Evolutionary conservation across 2,113 vertebrate species (phyloP).

Genomic region (Pomatorhinus ruficollis): DNA sequence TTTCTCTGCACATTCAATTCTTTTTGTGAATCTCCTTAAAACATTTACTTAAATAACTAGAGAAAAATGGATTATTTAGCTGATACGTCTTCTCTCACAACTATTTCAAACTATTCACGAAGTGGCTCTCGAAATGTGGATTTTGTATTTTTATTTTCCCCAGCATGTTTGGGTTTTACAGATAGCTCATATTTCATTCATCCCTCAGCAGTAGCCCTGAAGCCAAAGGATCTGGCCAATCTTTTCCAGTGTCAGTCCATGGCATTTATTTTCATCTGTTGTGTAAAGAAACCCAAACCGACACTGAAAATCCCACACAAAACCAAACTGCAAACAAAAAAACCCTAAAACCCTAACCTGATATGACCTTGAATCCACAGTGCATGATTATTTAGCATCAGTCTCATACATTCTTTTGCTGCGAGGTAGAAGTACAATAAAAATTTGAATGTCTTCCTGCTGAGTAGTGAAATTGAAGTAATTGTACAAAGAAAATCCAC

Average conservation of each 20-base stretch:
- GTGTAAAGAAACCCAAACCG: not conserved
- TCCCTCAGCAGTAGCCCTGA: not conserved
- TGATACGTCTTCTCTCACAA: slow-evolving; percentile 18
- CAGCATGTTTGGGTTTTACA: slow-evolving; percentile 40
- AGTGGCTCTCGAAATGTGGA: slow-evolving; percentile 31
- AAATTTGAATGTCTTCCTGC: slow-evolving; percentile 65
- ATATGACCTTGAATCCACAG: slow-evolving; percentile 2
- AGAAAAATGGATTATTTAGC: slow-evolving; percentile 3
- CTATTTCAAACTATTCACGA: slow-evolving; percentile 37
- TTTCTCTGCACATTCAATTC: not conserved
- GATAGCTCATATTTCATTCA: not conserved
- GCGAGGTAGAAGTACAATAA: slow-evolving; percentile 41
- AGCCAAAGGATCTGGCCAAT: not conserved
- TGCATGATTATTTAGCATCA: slow-evolving; percentile 51
- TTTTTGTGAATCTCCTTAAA: slow-evolving; percentile 34
- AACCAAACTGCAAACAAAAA: not conserved
- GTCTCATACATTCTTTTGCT: slow-evolving; percentile 23
- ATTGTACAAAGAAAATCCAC: slow-evolving; percentile 27
- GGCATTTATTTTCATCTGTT: slow-evolving; percentile 34
- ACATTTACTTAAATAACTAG: slow-evolving; percentile 26
- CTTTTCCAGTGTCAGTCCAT: slow-evolving; percentile 2
- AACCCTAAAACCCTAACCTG: not conserved
- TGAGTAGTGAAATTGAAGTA: slow-evolving; percentile 62
- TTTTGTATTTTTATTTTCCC: slow-evolving; percentile 45
- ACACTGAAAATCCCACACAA: not conserved